These are phyloP conservation scores for Malacosoma neustria DNA, from an alignment of 2,888 invertebrate species.

Conservation along the genomic window DNA sequence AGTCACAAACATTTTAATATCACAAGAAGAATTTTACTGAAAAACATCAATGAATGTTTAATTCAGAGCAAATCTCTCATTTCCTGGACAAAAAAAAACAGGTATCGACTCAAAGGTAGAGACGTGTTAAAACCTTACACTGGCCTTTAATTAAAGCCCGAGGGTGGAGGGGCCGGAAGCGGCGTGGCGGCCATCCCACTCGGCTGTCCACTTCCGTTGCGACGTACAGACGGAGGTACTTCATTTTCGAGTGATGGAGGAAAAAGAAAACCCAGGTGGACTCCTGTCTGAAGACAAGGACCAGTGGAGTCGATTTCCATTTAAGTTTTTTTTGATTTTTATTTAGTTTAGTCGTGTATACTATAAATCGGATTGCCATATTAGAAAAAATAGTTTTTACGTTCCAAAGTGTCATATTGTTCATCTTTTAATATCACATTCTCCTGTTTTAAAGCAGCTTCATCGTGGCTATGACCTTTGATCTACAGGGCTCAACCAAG, in stretches of 20 bases:
- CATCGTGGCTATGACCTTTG: too few species aligned
- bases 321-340: background rate
- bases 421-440: too few species aligned
- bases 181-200: conserved; percentile 44
- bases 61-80: background rate
- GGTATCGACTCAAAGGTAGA: conserved; percentile 32
- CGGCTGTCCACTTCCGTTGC: conserved; percentile 57
- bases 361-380: too few species aligned
- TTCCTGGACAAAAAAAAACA: background rate
- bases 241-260: conserved; percentile 60
- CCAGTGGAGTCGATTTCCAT: conserved; percentile 20
- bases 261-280: conserved; percentile 53
- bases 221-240: conserved; percentile 60
- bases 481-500: too few species aligned
- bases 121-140: conserved; percentile 66
- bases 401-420: too few species aligned
- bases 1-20: too few species aligned
- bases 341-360: background rate
- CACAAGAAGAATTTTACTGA: background rate
- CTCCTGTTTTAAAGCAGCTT: too few species aligned
- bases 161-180: conserved; percentile 25
- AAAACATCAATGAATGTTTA: background rate
- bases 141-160: conserved; percentile 66
- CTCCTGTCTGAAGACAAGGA: conserved; percentile 31
- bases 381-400: too few species aligned